Conservation (phyloP, 2,888 invertebrate species). For the Ennomos erosarius region DNA sequence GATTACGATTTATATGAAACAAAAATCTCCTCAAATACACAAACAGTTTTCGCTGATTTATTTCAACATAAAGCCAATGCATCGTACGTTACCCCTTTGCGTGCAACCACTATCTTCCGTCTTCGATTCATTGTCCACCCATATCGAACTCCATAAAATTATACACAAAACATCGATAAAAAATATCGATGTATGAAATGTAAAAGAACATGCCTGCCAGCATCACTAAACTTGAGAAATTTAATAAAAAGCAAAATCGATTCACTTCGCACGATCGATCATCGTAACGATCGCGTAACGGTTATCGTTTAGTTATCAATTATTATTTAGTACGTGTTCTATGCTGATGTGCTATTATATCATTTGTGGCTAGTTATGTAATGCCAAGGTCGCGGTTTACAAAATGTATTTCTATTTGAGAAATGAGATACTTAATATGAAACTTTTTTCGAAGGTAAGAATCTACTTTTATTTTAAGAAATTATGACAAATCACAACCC, state of each 20-base stretch:
- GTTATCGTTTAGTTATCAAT: slow-evolving; percentile 22
- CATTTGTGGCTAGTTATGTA: slow-evolving; percentile 7
- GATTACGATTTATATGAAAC: too few relatives aligned
- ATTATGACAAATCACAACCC: too few relatives aligned
- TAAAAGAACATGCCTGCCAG: slow-evolving; percentile 11
- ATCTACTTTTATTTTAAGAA: too few relatives aligned
- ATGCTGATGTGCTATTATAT: slow-evolving; percentile 13
- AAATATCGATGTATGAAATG: background rate
- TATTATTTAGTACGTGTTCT: slow-evolving; percentile 19
- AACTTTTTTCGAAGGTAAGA: too few relatives aligned
- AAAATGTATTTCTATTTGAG: background rate
- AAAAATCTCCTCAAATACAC: too few relatives aligned
- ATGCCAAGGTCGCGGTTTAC: slow-evolving; percentile 16
- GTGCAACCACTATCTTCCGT: slow-evolving; percentile 21
- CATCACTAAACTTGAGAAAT: slow-evolving; percentile 21
- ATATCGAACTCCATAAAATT: slow-evolving; percentile 24
- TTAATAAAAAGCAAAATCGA: slow-evolving; percentile 34
- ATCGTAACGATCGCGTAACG: slow-evolving; percentile 38
- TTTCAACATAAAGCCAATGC: slow-evolving; percentile 7
- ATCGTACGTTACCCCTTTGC: slow-evolving; percentile 20
- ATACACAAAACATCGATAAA: slow-evolving; percentile 15
- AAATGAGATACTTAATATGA: too few relatives aligned
- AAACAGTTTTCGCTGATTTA: background rate
- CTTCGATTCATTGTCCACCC: slow-evolving; percentile 19
- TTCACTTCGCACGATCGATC: slow-evolving; percentile 36